Evolutionary conservation across 2,888 invertebrate species (phyloP).

Genomic region (Criorhina ranunculi): DNA sequence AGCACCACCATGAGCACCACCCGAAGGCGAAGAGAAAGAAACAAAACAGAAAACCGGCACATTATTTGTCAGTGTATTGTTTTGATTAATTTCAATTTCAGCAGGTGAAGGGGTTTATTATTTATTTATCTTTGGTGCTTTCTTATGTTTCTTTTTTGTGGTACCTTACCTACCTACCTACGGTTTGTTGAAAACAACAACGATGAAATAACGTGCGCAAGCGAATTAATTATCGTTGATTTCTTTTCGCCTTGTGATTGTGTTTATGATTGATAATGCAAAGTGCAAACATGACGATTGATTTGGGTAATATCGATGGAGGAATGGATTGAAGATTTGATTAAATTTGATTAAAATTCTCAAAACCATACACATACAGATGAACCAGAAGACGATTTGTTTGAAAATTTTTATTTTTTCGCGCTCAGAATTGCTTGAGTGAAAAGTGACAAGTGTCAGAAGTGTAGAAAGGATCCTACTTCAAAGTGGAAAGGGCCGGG

Average conservation of each 20-base stretch:
- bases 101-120: slow-evolving; percentile 55
- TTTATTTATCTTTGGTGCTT: slow-evolving; percentile 41
- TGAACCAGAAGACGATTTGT: neutral
- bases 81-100: slow-evolving; percentile 59
- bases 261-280: slow-evolving; percentile 60
- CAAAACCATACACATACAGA: neutral
- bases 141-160: neutral
- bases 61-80: slow-evolving; percentile 56
- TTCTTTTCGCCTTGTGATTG: slow-evolving; percentile 48
- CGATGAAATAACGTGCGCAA: slow-evolving; percentile 56
- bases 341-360: slow-evolving; percentile 29
- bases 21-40: slow-evolving; percentile 35
- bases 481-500: too few relatives aligned
- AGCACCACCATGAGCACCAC: neutral
- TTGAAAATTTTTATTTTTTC: neutral
- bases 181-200: neutral
- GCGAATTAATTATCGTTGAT: slow-evolving; percentile 59
- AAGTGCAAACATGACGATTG: slow-evolving; percentile 31
- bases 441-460: neutral
- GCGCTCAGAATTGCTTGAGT: neutral
- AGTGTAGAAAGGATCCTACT: too few relatives aligned
- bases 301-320: slow-evolving; percentile 12
- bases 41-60: slow-evolving; percentile 58
- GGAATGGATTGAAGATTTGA: slow-evolving; percentile 5
- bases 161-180: neutral